phyloP scores from a whole-genome alignment of 2,113 vertebrate species.

The Syrrhaptes paradoxus region DNA sequence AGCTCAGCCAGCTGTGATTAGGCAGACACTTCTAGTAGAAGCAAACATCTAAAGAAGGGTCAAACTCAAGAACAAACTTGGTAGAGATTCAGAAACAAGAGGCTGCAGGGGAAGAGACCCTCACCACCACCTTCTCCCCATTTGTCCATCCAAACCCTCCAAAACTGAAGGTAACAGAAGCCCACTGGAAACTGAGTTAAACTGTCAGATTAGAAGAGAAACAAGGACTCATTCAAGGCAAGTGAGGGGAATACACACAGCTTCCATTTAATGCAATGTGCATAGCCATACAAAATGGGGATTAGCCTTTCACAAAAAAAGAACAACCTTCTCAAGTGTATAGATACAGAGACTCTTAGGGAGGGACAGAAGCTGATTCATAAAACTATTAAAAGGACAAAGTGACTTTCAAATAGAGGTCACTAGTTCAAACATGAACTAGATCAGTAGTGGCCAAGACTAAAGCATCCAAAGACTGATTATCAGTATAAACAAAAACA shows the following conservation, averaged over 20 bases:
- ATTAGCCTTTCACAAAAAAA: slow-evolving; percentile 35
- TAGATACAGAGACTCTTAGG: background rate
- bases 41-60: background rate
- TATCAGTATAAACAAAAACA: background rate
- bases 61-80: background rate
- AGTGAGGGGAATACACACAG: background rate
- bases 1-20: background rate
- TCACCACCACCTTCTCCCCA: background rate
- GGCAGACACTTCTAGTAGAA: background rate
- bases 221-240: background rate
- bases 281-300: background rate
- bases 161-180: background rate
- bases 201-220: background rate
- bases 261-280: background rate
- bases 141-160: background rate
- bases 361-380: slow-evolving; percentile 2
- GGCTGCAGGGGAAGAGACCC: background rate
- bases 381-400: slow-evolving; percentile 39
- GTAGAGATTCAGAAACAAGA: background rate
- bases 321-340: slow-evolving; percentile 23
- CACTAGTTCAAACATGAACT: slow-evolving; percentile 26
- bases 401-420: slow-evolving; percentile 30
- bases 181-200: background rate
- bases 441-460: background rate
- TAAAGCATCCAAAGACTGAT: background rate